Percentiles rank a stretch among this genome's conserved stretches.
These are phyloP conservation scores for Aethes cnicana DNA, from an alignment of 2,888 invertebrate species.

Conservation along the genomic window DNA sequence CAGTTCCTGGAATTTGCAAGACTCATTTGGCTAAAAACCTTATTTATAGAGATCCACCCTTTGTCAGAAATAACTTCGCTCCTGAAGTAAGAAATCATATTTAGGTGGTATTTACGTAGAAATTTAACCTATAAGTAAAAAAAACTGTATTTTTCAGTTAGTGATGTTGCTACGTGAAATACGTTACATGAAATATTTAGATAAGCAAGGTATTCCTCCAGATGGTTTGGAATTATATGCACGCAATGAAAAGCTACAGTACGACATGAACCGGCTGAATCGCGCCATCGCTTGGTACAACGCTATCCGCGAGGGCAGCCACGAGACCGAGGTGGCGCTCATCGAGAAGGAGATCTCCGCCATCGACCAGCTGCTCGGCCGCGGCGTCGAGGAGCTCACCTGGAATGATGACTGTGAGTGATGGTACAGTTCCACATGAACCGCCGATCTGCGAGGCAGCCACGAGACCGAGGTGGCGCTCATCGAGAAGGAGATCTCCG, in stretches of 20 bases:
- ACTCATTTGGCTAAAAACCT: constrained; percentile 84
- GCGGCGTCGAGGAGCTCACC: constrained; percentile 86
- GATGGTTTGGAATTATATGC: constrained; percentile 85
- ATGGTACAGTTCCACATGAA: neutral
- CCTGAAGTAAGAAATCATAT: constrained; percentile 67
- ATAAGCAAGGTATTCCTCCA: constrained; percentile 83
- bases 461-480: no score
- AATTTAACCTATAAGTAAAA: neutral
- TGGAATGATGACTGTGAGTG: constrained; percentile 92
- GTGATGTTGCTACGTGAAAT: constrained; percentile 89
- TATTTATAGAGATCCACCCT: constrained; percentile 78
- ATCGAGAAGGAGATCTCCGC: constrained; percentile 88
- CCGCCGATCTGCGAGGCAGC: no score
- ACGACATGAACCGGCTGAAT: constrained; percentile 79
- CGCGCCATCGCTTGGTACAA: constrained; percentile 92
- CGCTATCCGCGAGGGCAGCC: constrained; percentile 87
- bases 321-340: constrained; percentile 89
- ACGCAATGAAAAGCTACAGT: constrained; percentile 87
- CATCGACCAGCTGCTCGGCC: constrained; percentile 87
- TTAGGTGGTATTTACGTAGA: neutral
- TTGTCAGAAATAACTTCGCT: constrained; percentile 86
- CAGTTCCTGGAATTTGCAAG: constrained; percentile 85
- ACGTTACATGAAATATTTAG: constrained; percentile 87
- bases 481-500: no score
- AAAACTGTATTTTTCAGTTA: constrained; percentile 72